Evolutionary conservation across 2,113 vertebrate genomes (phyloP), one percentile per base, ranked within the genome.

Genomic region (Connochaetes taurinus): DNA sequence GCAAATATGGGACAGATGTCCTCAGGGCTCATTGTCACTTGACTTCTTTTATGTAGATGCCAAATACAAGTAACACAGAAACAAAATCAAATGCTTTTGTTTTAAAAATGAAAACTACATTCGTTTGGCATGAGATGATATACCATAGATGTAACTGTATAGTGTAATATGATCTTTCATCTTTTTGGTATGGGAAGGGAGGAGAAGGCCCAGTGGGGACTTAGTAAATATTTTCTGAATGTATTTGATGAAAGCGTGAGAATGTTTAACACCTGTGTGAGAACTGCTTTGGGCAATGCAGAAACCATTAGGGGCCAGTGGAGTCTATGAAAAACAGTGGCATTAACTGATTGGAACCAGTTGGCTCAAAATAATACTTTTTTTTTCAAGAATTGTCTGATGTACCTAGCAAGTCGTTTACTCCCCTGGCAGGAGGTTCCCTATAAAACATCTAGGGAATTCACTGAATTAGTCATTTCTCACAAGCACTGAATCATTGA

Each of bases 31-130:
- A 43, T n/a, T 45, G 10, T 53, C 92, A 43, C 71, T 67, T 43
- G 6, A 25, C 21, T 92, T 53, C 64, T 92, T 96, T 82, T 62
- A n/a, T 78, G 36, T 83, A 71, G 92, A 90, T 78, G 19, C 67
- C 87, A 87, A 91, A 47, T 58, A 17, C 36, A 89, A 88, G n/a
- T 55, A 62, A 71, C 29, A 64, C 16, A 40, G n/a, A 93, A 90
- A 85, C 33, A 95, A 57, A 93, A 89, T 50, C 33, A 91, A 76
- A 67, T 76, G 90, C 78, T 91, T 96, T 96, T 81, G n/a, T 86
- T 82, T 92, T 96, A 80, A 95, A 97, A 93, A 53, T 93, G 17
- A 55, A 95, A 91, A 94, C 64, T 81, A 81, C 9, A 11, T 91
- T 52, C 64, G 55, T 36, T 93, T 82, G 57, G 4, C 82, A 31